phyloP scores from a whole-genome alignment of 92 coral and sea anemone genomes.

The Palythoa caribaeorum region DNA sequence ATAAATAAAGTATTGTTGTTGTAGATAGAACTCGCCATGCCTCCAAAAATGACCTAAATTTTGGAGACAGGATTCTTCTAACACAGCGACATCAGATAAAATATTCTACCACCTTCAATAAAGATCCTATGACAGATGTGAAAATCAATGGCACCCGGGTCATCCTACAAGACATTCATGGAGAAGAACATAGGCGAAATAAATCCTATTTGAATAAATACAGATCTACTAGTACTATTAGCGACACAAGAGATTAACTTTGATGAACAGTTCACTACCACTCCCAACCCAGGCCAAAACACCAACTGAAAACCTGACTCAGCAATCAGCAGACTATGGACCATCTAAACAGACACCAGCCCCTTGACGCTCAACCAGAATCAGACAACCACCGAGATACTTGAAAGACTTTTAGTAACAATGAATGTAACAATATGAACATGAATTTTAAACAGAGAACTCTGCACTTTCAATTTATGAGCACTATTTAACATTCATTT shows the following conservation, averaged over 20 bases:
- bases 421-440: background rate
- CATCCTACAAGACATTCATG: conserved; percentile 17
- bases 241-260: background rate
- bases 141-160: conserved; percentile 42
- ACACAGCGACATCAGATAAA: conserved; percentile 44
- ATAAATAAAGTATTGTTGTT: too few species aligned
- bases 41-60: background rate
- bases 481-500: background rate
- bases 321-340: background rate
- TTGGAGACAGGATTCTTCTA: conserved; percentile 40
- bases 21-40: conserved; percentile 21
- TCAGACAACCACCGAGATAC: background rate
- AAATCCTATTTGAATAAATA: background rate
- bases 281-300: conserved; percentile 2
- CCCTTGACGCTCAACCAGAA: background rate
- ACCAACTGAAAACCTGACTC: background rate
- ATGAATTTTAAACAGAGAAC: background rate
- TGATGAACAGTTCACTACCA: background rate
- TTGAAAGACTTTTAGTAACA: background rate
- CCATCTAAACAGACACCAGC: background rate
- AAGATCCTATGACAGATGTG: conserved; percentile 31
- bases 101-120: conserved; percentile 27
- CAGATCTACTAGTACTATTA: background rate
- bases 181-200: conserved; percentile 14
- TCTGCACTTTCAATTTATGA: background rate